Conservation (phyloP, 2,113 vertebrate species). For the Furnarius figulus region DNA sequence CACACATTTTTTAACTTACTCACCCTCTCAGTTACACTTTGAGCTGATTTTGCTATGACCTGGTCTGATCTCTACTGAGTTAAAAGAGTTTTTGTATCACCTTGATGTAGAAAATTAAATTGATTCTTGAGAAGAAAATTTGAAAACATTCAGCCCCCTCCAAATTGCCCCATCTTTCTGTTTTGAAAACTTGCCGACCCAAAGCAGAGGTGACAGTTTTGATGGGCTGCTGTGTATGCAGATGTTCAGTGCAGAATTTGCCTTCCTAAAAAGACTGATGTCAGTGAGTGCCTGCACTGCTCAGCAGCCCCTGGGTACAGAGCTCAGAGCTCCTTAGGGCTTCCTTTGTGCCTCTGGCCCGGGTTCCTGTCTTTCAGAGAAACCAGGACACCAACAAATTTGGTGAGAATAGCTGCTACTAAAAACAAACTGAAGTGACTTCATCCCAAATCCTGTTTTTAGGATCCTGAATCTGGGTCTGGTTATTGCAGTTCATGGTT, state of each 20-base stretch:
- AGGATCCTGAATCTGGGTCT: not conserved
- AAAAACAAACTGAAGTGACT: not conserved
- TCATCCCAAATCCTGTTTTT: not conserved
- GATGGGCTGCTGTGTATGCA: not conserved
- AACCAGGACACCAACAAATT: not conserved
- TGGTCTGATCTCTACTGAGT: accelerated
- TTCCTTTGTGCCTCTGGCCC: not conserved
- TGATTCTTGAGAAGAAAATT: not conserved
- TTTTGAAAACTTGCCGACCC: not conserved
- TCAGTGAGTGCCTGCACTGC: not conserved
- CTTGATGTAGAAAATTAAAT: not conserved
- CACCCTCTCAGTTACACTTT: not conserved
- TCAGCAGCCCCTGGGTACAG: not conserved
- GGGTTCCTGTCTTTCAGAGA: not conserved
- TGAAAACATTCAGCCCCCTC: accelerated
- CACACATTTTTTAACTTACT: accelerated
- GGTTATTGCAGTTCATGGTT: not conserved
- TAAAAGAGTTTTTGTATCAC: not conserved
- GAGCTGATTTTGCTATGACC: not conserved
- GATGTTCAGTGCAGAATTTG: not conserved
- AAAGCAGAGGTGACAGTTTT: not conserved
- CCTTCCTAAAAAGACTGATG: not conserved
- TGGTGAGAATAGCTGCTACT: not conserved
- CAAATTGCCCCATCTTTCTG: not conserved
- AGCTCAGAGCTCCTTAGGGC: not conserved